Percentiles rank a stretch among this genome's conserved stretches.
Evolutionary conservation across 2,888 invertebrate species (phyloP).

Genomic region (Ctena decussata): DNA sequence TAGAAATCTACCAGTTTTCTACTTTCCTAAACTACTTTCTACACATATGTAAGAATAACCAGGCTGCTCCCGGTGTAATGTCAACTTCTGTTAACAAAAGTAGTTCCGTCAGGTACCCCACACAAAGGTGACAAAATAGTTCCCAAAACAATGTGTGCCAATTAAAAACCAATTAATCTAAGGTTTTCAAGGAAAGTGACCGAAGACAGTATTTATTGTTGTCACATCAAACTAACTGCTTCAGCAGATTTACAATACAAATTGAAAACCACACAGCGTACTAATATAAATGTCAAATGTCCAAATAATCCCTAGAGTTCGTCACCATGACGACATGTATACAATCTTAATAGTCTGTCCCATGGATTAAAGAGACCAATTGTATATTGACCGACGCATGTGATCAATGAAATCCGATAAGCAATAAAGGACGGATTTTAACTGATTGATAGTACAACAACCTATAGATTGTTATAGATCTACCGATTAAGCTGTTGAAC

Average conservation of each 20-base stretch:
- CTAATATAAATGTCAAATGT: neutral
- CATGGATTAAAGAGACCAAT: constrained; percentile 7
- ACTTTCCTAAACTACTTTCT: constrained; percentile 5
- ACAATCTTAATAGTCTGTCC: constrained; percentile 47
- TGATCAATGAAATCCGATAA: constrained; percentile 4
- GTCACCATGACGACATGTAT: constrained; percentile 63
- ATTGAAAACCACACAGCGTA: neutral
- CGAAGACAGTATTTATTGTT: too few relatives aligned
- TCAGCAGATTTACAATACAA: too few relatives aligned
- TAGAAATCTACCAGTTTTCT: constrained; percentile 19
- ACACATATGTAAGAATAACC: neutral
- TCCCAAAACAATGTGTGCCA: neutral
- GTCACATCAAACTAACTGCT: too few relatives aligned
- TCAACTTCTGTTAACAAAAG: constrained; percentile 28
- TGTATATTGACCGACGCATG: neutral
- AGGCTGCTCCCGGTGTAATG: constrained; percentile 18
- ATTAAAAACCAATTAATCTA: neutral
- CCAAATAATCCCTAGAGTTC: neutral
- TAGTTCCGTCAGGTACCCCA: constrained; percentile 35
- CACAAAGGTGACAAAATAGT: constrained; percentile 48
- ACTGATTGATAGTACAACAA: neutral
- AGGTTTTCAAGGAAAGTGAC: too few relatives aligned
- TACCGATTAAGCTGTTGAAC: too few relatives aligned
- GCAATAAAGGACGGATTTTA: neutral
- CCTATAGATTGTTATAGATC: neutral